Base-by-base conservation (phyloP, 2,888 invertebrate species). In the Sipunculus nudus region DNA sequence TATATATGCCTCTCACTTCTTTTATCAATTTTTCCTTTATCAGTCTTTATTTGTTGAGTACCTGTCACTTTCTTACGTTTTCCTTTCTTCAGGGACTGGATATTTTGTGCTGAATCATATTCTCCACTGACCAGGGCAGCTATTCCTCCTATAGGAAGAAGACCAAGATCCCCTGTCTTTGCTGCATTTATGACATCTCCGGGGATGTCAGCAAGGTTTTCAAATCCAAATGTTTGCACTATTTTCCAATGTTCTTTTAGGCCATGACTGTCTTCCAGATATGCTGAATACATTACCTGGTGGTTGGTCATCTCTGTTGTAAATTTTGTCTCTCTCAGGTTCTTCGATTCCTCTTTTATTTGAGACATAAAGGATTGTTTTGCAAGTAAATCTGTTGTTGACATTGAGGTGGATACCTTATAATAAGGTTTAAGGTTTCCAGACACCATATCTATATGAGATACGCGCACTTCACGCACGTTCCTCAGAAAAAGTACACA, bases 401-500 rank as follows among this genome's bases (percentile, higher is more conserved):
- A n/a, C n/a, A n/a, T n/a, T n/a, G n/a, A n/a, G n/a, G n/a, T n/a
- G n/a, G n/a, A n/a, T n/a, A n/a, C n/a, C n/a, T n/a, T n/a, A n/a
- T n/a, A n/a, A n/a, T n/a, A n/a, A n/a, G n/a, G n/a, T n/a, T n/a
- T n/a, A n/a, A 62, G 46, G 26, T 35, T n/a, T 28, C 58, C 61
- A 10, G 60, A 53, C 6, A 26, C 25, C n/a, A 46, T 16, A 31
- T 65, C 63, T 19, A 70, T 54, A 8, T 67, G 61, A 3, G 68
- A 68, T 3, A 70, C 48, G 26, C 50, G 69, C 26, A 79, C 73
- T 23, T 61, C 58, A 39, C 61, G 58, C 1, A 78, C 50, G 53
- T 72, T 67, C 35, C 76, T 77, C 0, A 75, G 61, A 66, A 80
- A 80, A 26, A 79, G 50, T 8, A 80, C 56, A 19, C 66, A 64